Evolutionary conservation across 2,113 vertebrate species (phyloP).

Genomic region (Ailurus styani): DNA sequence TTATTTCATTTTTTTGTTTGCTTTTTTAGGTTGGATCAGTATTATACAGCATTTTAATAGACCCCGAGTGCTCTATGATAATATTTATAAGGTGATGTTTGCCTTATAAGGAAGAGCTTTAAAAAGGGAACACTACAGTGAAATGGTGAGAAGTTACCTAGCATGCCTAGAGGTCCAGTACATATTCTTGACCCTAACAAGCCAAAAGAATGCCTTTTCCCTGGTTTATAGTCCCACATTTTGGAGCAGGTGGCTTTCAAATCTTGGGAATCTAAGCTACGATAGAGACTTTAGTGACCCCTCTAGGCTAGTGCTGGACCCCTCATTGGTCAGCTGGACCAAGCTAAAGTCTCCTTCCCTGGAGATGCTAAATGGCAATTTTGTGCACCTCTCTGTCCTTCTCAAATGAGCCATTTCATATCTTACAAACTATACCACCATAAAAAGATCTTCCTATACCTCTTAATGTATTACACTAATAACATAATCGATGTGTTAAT

Average conservation of each 20-base stretch:
- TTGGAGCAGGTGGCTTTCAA: not conserved
- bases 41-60: not conserved
- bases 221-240: not conserved
- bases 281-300: not conserved
- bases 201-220: not conserved
- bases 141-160: not conserved
- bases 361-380: not conserved
- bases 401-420: not conserved
- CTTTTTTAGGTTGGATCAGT: not conserved
- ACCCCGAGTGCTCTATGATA: not conserved
- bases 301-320: rapidly evolving
- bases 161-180: not conserved
- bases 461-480: not conserved
- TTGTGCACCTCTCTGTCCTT: not conserved
- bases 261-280: not conserved
- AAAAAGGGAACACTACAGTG: not conserved
- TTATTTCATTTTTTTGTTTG: not conserved
- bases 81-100: not conserved
- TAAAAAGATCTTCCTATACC: not conserved
- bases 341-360: not conserved
- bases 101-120: not conserved
- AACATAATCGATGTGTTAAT: not conserved
- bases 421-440: not conserved
- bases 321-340: too few relatives aligned
- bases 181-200: not conserved